Conservation (phyloP, 2,113 vertebrate genomes). For the Ochotona curzoniae region DNA sequence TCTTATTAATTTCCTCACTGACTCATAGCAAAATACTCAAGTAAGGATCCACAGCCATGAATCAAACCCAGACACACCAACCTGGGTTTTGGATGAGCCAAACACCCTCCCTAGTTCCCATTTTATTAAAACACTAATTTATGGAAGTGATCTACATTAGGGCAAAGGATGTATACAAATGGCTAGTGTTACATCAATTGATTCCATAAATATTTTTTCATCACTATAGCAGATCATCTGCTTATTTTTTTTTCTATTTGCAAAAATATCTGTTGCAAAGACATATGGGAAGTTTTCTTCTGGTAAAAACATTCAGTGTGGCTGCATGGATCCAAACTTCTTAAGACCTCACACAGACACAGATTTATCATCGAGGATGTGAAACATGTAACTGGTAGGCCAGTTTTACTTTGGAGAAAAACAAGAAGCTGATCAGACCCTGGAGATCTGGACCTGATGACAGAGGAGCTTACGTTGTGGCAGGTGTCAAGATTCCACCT, state of each 20-base stretch:
- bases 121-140: conserved; percentile 30
- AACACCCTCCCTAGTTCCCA: neutral
- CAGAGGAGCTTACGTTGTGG: conserved; percentile 10
- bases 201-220: conserved; percentile 18
- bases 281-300: neutral
- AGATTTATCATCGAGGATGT: neutral
- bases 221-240: neutral
- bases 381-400: conserved; percentile 21
- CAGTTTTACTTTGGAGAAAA: neutral
- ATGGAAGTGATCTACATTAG: neutral
- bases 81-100: too few species aligned
- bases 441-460: conserved; percentile 15
- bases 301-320: neutral
- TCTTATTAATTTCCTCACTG: too few species aligned
- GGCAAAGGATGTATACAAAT: neutral
- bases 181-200: neutral
- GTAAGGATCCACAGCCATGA: too few species aligned
- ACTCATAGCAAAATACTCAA: too few species aligned
- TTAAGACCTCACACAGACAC: neutral
- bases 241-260: conserved; percentile 25
- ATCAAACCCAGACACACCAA: too few species aligned
- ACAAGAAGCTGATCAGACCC: neutral
- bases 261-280: neutral
- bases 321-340: neutral
- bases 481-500: conserved; percentile 36